Evolutionary conservation across 2,888 invertebrate species (phyloP).

Genomic region (Tenthredo distinguenda): DNA sequence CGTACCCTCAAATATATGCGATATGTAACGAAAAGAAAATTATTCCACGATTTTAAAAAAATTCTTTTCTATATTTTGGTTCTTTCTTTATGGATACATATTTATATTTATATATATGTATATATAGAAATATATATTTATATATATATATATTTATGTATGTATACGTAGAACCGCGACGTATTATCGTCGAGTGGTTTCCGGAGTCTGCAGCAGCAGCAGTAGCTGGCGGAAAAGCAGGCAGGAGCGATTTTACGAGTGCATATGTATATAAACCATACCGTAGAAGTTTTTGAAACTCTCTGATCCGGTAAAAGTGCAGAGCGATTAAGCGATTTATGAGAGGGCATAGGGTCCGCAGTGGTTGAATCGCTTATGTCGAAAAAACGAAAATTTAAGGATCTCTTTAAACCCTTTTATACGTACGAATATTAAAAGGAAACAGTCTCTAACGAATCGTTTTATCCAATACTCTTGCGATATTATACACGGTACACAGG

Average conservation of each 20-base stretch:
- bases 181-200: conserved; percentile 59
- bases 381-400: background rate
- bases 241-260: conserved; percentile 59
- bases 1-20: too few relatives aligned
- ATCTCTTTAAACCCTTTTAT: background rate
- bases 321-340: conserved; percentile 73
- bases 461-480: too few relatives aligned
- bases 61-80: background rate
- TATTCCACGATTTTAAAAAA: background rate
- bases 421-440: background rate
- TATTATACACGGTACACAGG: too few relatives aligned
- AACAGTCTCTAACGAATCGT: background rate
- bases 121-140: background rate
- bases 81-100: background rate
- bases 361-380: background rate
- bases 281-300: conserved; percentile 66
- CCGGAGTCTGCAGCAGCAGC: conserved; percentile 11
- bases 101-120: background rate
- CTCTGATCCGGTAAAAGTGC: conserved; percentile 71
- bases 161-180: conserved; percentile 22
- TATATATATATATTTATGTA: background rate
- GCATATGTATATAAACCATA: conserved; percentile 63
- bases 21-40: background rate
- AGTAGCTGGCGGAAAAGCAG: background rate
- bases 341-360: conserved; percentile 54